Conservation (phyloP, 2,113 vertebrate species). For the Anas platyrhynchos region DNA sequence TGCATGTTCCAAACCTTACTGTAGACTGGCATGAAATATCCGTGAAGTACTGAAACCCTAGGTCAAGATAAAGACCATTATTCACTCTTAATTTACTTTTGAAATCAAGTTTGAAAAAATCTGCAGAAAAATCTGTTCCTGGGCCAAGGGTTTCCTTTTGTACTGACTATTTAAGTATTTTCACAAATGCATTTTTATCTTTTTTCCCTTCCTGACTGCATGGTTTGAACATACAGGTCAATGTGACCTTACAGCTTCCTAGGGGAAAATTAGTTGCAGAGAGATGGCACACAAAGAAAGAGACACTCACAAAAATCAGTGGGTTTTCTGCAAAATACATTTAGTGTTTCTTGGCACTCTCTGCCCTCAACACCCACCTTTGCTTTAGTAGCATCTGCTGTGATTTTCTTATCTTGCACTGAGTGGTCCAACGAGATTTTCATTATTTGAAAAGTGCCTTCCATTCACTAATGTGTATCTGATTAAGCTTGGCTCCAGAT, state of each 20-base stretch:
- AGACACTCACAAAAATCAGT: conserved; percentile 12
- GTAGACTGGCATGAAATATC: neutral
- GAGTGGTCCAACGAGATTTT: conserved; percentile 17
- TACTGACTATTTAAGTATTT: neutral
- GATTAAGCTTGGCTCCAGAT: conserved; percentile 47
- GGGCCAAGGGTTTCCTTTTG: conserved; percentile 5
- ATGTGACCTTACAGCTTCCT: conserved; percentile 20
- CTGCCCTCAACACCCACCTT: conserved; percentile 41
- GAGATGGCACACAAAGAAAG: conserved; percentile 11
- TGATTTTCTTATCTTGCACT: conserved; percentile 40
- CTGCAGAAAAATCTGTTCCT: neutral
- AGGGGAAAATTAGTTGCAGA: conserved; percentile 34
- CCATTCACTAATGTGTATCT: conserved; percentile 54
- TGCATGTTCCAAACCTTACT: neutral
- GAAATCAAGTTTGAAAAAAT: conserved; percentile 5
- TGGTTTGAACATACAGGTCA: conserved; percentile 32
- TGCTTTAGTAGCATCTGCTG: conserved; percentile 45
- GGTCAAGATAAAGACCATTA: conserved; percentile 5
- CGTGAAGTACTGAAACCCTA: neutral
- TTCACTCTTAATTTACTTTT: conserved; percentile 34
- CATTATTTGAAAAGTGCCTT: conserved; percentile 33
- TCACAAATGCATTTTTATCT: neutral
- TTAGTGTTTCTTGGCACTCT: conserved; percentile 47
- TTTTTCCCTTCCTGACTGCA: neutral
- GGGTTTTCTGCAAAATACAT: conserved; percentile 38